These are phyloP conservation scores for Salvator merianae DNA, from an alignment of 2,113 vertebrate genomes.

Conservation along the genomic window DNA sequence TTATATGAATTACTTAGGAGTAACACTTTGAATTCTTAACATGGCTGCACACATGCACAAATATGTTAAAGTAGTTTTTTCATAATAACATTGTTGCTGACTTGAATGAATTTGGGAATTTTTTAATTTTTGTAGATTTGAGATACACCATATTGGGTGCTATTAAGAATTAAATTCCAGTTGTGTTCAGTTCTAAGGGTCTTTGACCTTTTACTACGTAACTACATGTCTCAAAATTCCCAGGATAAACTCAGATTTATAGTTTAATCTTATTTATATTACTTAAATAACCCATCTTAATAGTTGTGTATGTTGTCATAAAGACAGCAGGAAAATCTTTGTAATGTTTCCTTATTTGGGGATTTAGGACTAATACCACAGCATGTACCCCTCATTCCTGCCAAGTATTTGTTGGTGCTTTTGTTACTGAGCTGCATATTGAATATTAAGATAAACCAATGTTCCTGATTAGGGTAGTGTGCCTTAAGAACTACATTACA, in stretches of 20 bases:
- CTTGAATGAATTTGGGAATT: background rate
- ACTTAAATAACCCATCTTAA: background rate
- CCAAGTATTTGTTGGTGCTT: background rate
- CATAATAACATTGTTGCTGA: constrained; percentile 36
- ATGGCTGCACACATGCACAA: too few species aligned
- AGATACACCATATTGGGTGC: background rate
- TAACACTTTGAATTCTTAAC: constrained; percentile 35
- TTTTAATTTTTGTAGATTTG: background rate
- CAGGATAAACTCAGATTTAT: too few species aligned
- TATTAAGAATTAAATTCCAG: background rate
- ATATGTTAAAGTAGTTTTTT: constrained; percentile 25
- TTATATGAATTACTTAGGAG: constrained; percentile 52
- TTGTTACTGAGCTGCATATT: background rate
- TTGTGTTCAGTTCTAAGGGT: background rate
- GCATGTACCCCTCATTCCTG: background rate
- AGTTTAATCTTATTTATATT: background rate
- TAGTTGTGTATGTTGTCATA: background rate
- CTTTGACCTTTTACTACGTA: too few species aligned
- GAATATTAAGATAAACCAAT: constrained; percentile 26
- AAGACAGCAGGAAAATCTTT: background rate
- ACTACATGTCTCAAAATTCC: too few species aligned
- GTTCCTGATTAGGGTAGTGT: background rate
- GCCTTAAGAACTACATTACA: constrained; percentile 20
- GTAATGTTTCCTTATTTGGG: background rate
- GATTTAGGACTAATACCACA: background rate